Conservation (phyloP, 2,888 invertebrate genomes). For the Drosophila melanosoma region DNA sequence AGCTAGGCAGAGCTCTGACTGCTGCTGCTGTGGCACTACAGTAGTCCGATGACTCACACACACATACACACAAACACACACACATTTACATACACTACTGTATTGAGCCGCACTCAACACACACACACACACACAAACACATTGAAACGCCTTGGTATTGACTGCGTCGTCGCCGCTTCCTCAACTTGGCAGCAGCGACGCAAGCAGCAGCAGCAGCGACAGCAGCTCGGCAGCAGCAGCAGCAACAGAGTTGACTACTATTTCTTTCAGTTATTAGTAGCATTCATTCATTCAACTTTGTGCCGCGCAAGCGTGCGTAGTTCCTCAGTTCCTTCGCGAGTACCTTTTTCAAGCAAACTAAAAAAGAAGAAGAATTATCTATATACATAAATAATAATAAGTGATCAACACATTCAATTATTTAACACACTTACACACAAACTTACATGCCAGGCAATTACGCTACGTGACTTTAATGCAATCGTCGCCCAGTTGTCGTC, state of each 20-base stretch:
- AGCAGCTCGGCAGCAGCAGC: constrained; percentile 46
- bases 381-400: constrained; percentile 18
- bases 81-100: constrained; percentile 49
- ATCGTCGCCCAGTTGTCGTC: constrained; percentile 34
- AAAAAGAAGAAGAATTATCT: constrained; percentile 18
- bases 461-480: constrained; percentile 50
- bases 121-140: constrained; percentile 32
- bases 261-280: constrained; percentile 80
- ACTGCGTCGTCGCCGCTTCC: constrained; percentile 75
- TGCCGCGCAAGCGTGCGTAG: constrained; percentile 81
- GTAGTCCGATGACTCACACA: constrained; percentile 72
- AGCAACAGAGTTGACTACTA: constrained; percentile 75
- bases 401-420: constrained; percentile 17
- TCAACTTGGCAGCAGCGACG: constrained; percentile 73
- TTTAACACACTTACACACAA: neutral
- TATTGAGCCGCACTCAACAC: constrained; percentile 63
- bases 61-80: constrained; percentile 31
- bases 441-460: constrained; percentile 17
- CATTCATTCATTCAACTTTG: constrained; percentile 80
- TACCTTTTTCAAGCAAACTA: constrained; percentile 55
- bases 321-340: constrained; percentile 80
- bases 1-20: constrained; percentile 56
- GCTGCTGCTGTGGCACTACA: constrained; percentile 52
- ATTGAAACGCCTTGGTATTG: constrained; percentile 58
- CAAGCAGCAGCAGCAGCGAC: constrained; percentile 49